Percentiles rank a stretch among this genome's conserved stretches.
These are phyloP conservation scores for Pipa parva DNA, from an alignment of 2,113 vertebrate genomes.

Conservation along the genomic window DNA sequence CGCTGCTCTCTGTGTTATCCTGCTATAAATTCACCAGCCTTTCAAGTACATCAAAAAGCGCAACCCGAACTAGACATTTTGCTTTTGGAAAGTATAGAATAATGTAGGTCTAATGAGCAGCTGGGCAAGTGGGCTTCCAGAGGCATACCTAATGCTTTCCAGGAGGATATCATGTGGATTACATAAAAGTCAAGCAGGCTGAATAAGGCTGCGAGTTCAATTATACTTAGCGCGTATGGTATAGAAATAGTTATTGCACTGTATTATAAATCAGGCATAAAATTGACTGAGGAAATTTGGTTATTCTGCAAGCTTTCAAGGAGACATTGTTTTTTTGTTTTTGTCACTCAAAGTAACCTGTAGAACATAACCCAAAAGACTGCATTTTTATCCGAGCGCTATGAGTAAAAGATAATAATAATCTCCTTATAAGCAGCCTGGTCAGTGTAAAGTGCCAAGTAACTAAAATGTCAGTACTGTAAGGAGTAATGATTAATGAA, in stretches of 20 bases:
- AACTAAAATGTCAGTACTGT: no score
- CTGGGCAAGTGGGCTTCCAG: conserved; percentile 58
- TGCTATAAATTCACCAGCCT: conserved; percentile 71
- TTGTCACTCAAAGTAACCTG: not conserved
- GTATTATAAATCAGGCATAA: not conserved
- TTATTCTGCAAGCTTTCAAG: not conserved
- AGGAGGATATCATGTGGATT: conserved; percentile 27
- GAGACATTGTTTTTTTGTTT: no score
- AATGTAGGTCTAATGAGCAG: conserved; percentile 66
- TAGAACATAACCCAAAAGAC: no score
- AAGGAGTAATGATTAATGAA: no score
- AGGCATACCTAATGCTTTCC: conserved; percentile 41
- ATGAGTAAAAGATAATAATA: no score
- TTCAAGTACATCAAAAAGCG: conserved; percentile 69
- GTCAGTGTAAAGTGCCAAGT: no score
- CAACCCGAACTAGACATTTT: conserved; percentile 56
- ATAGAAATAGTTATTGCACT: not conserved
- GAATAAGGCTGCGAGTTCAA: not conserved
- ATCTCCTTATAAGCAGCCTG: no score
- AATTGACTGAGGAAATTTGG: no score
- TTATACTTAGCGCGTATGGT: not conserved
- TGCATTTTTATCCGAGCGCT: no score
- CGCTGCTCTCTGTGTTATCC: conserved; percentile 70
- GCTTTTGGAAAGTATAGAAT: conserved; percentile 56
- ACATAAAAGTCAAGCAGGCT: conserved; percentile 10